A percentile compares a stretch with the other conserved stretches of the same genome.
These are phyloP conservation scores for Petroica traversi DNA, from an alignment of 2,113 vertebrate species.

Conservation along the genomic window DNA sequence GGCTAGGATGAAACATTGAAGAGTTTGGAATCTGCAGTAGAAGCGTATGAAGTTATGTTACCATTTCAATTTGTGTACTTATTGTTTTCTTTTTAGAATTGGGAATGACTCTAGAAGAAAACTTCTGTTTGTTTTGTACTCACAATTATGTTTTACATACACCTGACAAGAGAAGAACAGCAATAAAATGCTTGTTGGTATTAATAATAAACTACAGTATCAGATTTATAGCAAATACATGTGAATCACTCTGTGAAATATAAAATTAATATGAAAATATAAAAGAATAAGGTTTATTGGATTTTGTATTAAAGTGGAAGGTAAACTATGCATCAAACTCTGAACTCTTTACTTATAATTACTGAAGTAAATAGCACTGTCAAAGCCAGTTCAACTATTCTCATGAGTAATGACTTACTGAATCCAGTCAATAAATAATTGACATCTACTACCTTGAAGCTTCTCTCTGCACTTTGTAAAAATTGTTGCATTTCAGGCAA, in stretches of 20 bases:
- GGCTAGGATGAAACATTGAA: background rate
- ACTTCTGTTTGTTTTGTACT: background rate
- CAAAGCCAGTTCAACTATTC: background rate
- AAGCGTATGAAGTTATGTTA: background rate
- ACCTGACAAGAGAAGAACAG: background rate
- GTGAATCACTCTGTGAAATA: background rate
- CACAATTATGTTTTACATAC: background rate
- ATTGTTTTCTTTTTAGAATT: background rate
- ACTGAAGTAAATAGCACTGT: background rate
- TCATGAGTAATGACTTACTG: background rate
- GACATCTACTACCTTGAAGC: background rate
- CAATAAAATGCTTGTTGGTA: accelerated
- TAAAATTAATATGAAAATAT: no score
- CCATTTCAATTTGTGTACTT: background rate
- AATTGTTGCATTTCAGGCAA: background rate
- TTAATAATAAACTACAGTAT: background rate
- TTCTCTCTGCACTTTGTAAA: background rate
- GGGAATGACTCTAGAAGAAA: background rate
- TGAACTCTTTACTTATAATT: background rate
- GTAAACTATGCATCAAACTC: background rate
- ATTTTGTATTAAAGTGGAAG: background rate
- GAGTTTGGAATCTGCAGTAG: background rate
- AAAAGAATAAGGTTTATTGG: background rate
- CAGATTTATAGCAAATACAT: background rate
- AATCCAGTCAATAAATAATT: background rate